Evolutionary conservation across 2,797 vertebrate species (phyloP), one percentile per base, ranked within the genome.

Genomic region (Malacoraja senta): DNA sequence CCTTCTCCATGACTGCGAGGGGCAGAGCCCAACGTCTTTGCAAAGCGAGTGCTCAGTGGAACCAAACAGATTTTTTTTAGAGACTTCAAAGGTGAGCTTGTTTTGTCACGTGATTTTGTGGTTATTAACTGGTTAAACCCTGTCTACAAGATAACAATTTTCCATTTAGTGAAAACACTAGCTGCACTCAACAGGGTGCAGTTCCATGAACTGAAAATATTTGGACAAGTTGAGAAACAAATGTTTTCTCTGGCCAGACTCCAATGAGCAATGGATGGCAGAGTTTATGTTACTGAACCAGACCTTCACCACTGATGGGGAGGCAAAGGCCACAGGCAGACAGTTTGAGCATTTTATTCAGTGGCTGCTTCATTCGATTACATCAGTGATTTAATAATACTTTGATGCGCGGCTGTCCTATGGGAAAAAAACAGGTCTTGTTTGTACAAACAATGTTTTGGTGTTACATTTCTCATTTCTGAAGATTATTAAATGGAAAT

Each of bases 101-200:
- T 88, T 88, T 88, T 3, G 65, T 32, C 61, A 65, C n/a, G 8
- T 65, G 35, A 65, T 63, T 32, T 32, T 88, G 61, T 9, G 17
- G n/a, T 88, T 65, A 88, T 17, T 68, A 88, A 68, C 63, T 68
- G 61, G n/a, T 88, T 65, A 88, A 88, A 65, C 61, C 84, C 61
- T 35, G 44, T 35, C 84, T 65, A 8, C 29, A 65, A 65, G 84
- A 88, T 88, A 88, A 88, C 61, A 65, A 65, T 32, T 65, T 65
- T 7, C 84, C 84, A 32, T 88, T 88, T 65, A 88, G 61, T 65
- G 32, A 65, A 88, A 88, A 88, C 84, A 88, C n/a, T 88, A 88
- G 63, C 84, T 21, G 32, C 19, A 88, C 13, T 84, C 53, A 84
- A 61, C 53, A 84, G n/a, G 81, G 53, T 29, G 81, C 13, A 61